A percentile compares a stretch with the other conserved stretches of the same genome.
Evolutionary conservation across 2,888 invertebrate species (phyloP).

Genomic region (Netelia inedita): DNA sequence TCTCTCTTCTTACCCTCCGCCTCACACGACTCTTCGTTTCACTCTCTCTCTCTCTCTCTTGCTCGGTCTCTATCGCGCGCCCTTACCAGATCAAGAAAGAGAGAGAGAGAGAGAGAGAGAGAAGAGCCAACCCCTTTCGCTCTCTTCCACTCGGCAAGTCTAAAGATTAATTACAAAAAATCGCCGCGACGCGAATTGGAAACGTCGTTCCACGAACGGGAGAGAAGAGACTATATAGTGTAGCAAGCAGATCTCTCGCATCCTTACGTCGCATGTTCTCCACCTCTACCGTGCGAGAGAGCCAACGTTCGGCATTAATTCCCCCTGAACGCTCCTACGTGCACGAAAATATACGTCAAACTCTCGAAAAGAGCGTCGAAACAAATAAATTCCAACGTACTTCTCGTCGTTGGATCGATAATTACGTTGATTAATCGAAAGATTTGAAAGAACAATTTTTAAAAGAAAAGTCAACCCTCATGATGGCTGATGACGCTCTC

Average conservation of each 20-base stretch:
- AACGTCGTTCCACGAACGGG: constrained; percentile 82
- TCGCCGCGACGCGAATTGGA: constrained; percentile 82
- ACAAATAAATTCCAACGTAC: neutral
- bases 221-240: constrained; percentile 37
- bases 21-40: constrained; percentile 31
- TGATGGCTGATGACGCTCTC: too few species aligned
- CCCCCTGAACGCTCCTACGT: constrained; percentile 2
- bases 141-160: constrained; percentile 73
- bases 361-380: constrained; percentile 1
- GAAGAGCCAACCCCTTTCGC: constrained; percentile 65
- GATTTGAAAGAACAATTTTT: neutral
- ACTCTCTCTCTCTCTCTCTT: neutral
- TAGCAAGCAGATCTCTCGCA: constrained; percentile 18
- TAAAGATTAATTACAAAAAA: constrained; percentile 84
- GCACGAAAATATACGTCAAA: constrained; percentile 26
- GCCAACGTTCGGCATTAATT: constrained; percentile 47
- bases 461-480: neutral
- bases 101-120: constrained; percentile 55
- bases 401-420: neutral
- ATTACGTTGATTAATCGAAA: neutral
- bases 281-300: constrained; percentile 26
- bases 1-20: constrained; percentile 11
- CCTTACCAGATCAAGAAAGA: constrained; percentile 61
- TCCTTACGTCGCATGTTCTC: constrained; percentile 56
- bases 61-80: constrained; percentile 38